Base-by-base conservation (phyloP, 2,113 vertebrate species). In the Hippocampus guttulatus region DNA sequence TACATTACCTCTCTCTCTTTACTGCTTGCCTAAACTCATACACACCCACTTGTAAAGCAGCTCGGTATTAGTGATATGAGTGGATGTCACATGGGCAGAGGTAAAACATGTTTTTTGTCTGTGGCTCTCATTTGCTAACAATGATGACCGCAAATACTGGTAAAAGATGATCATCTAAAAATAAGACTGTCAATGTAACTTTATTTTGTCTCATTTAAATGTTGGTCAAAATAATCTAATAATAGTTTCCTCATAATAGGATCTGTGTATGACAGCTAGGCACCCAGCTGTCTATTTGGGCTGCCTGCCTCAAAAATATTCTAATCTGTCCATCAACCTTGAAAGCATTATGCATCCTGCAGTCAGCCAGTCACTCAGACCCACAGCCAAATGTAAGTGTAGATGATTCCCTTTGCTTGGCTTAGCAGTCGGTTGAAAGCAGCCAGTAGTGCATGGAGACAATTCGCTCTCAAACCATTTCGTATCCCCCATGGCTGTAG, bases 401-500 rank as follows among this genome's bases (percentile, higher is more conserved):
- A 67, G 73, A 84, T 30, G 55, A 82, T 83, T 84, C 64, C 23
- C 41, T 82, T 82, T 85, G 80, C 76, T 79, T 76, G 77, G 77
- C 84, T 81, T 78, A 82, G 67, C 79, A 77, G 72, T 78, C 58
- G 30, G 73, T 80, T 80, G 77, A 82, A 84, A 76, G 69, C 69
- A 71, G 69, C 18, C 64, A 55, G 58, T 52, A 45, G 52, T 16
- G 45, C 61, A 30, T 54, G 64, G 30, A 57, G 60, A 62, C 71
- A 73, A 66, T 74, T 75, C 60, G 68, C 70, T 82, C 73, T 69
- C 21, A 77, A 80, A 69, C 2, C 67, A 80, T 78, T 75, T 83
- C 80, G 86, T 78, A 85, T 82, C 76, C 73, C 80, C 74, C 80
- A 38, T 33, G 65, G 71, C 66, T 84, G 75, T 73, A 84, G 75